phyloP scores from a whole-genome alignment of 2,797 vertebrate genomes.

The Tolypeutes matacus region DNA sequence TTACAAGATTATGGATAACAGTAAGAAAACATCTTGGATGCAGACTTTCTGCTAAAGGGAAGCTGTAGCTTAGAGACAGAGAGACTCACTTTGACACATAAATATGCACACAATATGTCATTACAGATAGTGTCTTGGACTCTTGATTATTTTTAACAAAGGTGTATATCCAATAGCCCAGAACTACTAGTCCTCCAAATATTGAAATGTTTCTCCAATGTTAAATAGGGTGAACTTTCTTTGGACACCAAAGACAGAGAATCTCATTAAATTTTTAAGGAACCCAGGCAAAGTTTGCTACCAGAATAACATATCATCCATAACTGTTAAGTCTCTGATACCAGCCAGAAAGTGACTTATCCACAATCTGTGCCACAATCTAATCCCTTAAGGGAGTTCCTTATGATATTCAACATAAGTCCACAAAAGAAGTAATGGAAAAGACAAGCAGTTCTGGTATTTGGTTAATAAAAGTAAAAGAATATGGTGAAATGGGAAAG shows the following conservation, averaged over 20 bases:
- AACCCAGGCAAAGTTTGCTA: neutral
- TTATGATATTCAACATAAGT: neutral
- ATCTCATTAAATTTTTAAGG: neutral
- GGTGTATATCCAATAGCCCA: neutral
- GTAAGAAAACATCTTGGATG: neutral
- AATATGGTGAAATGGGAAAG: neutral
- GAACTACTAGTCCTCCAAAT: neutral
- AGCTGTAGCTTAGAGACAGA: neutral
- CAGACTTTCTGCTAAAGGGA: neutral
- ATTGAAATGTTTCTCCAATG: neutral
- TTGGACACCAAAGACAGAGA: neutral
- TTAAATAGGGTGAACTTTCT: neutral
- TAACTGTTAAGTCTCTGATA: neutral
- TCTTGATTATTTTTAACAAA: neutral
- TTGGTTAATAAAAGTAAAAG: neutral
- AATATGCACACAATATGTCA: neutral
- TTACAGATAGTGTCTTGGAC: neutral
- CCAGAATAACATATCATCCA: neutral
- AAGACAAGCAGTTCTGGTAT: neutral
- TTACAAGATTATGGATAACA: neutral
- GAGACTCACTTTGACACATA: neutral
- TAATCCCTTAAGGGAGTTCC: neutral
- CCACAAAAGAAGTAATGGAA: neutral
- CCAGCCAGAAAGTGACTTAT: neutral
- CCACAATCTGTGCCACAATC: neutral